Evolutionary conservation across 2,888 invertebrate genomes (phyloP), one percentile per base, ranked within the genome.

Genomic region (Melieria crassipennis): DNA sequence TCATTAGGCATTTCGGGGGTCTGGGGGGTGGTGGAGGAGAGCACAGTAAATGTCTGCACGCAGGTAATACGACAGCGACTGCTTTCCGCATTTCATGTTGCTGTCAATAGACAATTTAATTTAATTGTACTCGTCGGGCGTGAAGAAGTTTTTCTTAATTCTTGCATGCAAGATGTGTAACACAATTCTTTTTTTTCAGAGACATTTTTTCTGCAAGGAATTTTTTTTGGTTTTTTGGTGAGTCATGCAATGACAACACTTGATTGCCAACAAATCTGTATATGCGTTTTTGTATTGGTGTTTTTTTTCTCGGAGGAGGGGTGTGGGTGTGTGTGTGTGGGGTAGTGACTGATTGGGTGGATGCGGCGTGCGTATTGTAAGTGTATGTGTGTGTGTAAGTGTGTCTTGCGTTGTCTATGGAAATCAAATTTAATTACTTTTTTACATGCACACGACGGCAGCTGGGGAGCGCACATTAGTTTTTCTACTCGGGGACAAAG

Each of bases 241-340:
- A 79, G 78, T 84, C 84, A 84, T 83, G 81, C 80, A 77, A 84
- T 85, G 84, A 85, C 83, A 83, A 77, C 78, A 76, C 79, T 79
- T 79, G 78, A 81, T 83, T 83, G 77, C 78, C 74, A 75, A 55
- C 55, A 58, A 66, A 69, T 58, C 55, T 30, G 30, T 2, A 2
- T 2, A 2, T 42, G 11, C 10, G 56, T 7, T 5, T 16, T 6
- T 50, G 42, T 7, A 42, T n/a, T 10, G 50, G 7, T 46, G 60
- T n/a, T n/a, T n/a, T n/a, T n/a, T n/a, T n/a, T n/a, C n/a, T n/a
- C n/a, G n/a, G n/a, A n/a, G n/a, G n/a, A n/a, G n/a, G n/a, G n/a
- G n/a, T n/a, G n/a, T n/a, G n/a, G n/a, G n/a, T 30, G 30, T 30
- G 30, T 30, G 30, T 56, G 1, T 47, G 56, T 5, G 9, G 7